Evolutionary conservation across 1,140 invertebrate species (phyloP), one percentile per base, ranked within the genome.

Genomic region (Dendroctonus ponderosae): DNA sequence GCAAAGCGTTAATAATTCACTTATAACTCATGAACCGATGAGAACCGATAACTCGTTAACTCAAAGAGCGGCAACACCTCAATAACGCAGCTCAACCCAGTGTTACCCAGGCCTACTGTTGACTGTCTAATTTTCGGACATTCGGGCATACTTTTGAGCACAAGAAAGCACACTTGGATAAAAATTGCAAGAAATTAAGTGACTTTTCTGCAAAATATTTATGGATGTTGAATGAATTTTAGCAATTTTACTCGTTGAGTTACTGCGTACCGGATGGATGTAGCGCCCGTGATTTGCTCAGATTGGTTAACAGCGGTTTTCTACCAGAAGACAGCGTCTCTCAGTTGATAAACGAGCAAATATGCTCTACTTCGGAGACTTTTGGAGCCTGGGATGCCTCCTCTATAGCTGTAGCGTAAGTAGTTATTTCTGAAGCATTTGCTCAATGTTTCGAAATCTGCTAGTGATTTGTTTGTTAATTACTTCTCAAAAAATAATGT

Each of bases 401-500:
- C 42, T 39, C 61, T 8, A 65, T 64, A 46, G 41, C n/a, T 42
- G 43, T 82, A 78, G 46, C 81, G 80, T 5, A 60, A 80, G 76
- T 2, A 80, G 78, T 43, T 73, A 74, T 3, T 6, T 62, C 46
- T 37, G 38, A 26, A 37, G 44, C 9, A 46, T 9, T 46, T 46
- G 12, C 4, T 11, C 9, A 11, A 46, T 11, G 4, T 11, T 46
- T 11, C 1, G 12, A 46, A 9, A 46, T 11, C 12, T 46, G 44
- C 12, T 11, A 46, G 44, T 46, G 44, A 11, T 46, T 46, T 11
- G 9, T 4, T 9, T 11, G 44, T 46, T 14, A 46, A 46, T 46
- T 4, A 4, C 44, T 46, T 11, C 44, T 46, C 44, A 46, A 11
- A 46, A 11, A 2, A 2, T 46, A 2, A 2, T 46, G 12, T 14